Evolutionary conservation across 2,113 vertebrate species (phyloP), one percentile per base, ranked within the genome.

Genomic region (Salvelinus namaycush): DNA sequence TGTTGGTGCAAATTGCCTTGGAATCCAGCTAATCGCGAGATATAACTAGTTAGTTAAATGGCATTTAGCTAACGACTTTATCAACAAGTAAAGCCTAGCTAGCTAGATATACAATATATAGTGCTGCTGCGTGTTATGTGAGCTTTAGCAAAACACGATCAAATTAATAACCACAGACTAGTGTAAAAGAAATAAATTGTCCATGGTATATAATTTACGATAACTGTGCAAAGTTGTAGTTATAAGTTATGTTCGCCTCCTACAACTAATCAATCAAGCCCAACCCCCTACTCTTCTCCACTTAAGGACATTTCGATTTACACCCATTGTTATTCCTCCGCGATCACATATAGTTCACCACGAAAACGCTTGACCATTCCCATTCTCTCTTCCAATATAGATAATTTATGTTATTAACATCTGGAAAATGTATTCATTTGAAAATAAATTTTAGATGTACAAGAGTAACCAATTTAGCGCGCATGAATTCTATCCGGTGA

Each of bases 301-400:
- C 80, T 86, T 87, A 87, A 88, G 88, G 90, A 89, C 84, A 79
- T 84, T 71, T 76, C 83, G 14, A 31, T 48, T 5, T 27, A 44
- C 79, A 39, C 3, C 68, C 54, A 0, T 0, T 0, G 0, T 9
- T 73, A 62, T 79, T 64, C 73, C 2, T 89, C 83, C 92, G 87
- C 90, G 0, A 0, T 0, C 1, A n/a, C 20, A 87, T 26, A 6
- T 91, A 92, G 87, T 70, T 68, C 81, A 3, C 1, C 16, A 4
- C 1, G n/a, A 18, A 13, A 5, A 22, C 14, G 5, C 2, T 2
- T 29, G 1, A 22, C 12, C n/a, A 3, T 6, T 57, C 1, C 3
- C 5, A 1, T 0, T 11, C 1, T 9, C 70, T 51, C 18, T 5
- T 16, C 1, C 22, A 44, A 39, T 12, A 27, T 4, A n/a, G 13